Conservation (phyloP, 2,113 vertebrate species). For the Poeciliopsis occidentalis region DNA sequence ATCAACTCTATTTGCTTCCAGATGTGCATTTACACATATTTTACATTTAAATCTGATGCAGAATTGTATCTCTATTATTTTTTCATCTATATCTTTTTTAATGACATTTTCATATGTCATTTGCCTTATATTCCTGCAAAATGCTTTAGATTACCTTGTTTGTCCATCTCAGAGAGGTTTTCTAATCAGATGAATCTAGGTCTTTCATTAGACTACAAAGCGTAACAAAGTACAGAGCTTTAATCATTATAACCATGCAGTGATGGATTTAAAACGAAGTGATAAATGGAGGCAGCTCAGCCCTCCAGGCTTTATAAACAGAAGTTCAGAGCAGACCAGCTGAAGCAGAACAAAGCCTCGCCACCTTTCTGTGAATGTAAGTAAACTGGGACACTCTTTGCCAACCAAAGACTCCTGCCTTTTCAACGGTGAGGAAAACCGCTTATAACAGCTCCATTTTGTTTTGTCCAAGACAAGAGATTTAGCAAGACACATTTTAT, state of each 20-base stretch:
- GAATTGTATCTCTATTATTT: neutral
- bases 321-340: slow-evolving; percentile 48
- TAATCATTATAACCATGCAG: slow-evolving; percentile 20
- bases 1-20: neutral
- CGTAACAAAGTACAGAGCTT: slow-evolving; percentile 12
- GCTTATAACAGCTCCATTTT: neutral
- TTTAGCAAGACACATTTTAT: no score
- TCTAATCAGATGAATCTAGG: slow-evolving; percentile 12
- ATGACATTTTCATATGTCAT: neutral
- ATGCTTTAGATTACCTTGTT: neutral
- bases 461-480: neutral
- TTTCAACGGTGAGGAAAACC: slow-evolving; percentile 18
- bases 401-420: slow-evolving; percentile 3
- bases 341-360: slow-evolving; percentile 58
- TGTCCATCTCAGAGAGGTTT: neutral
- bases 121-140: neutral
- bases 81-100: neutral
- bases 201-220: slow-evolving; percentile 18
- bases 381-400: slow-evolving; percentile 44
- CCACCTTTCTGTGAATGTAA: slow-evolving; percentile 34
- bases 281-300: slow-evolving; percentile 35
- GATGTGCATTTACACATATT: neutral
- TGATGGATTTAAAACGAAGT: slow-evolving; percentile 32
- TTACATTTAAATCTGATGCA: neutral
- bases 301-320: slow-evolving; percentile 35